These are phyloP conservation scores for Platycnemis pennipes DNA, from an alignment of 2,888 invertebrate genomes.

Conservation along the genomic window DNA sequence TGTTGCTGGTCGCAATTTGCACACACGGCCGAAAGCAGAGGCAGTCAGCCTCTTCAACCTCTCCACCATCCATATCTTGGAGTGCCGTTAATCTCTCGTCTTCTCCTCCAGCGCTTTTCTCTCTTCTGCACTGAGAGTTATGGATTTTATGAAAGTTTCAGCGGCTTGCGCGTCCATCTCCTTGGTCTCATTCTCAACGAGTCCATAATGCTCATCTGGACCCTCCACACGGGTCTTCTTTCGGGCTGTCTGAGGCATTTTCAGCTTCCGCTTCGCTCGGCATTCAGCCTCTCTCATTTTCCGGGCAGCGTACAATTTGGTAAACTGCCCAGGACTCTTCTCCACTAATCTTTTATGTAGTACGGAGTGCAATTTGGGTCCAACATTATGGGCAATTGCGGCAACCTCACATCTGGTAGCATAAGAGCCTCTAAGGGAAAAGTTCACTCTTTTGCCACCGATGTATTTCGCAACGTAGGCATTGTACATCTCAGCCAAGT, in stretches of 20 bases:
- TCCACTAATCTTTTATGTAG: neutral
- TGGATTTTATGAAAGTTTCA: neutral
- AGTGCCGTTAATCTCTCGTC: neutral
- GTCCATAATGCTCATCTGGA: neutral
- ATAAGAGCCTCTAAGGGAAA: conserved; percentile 66
- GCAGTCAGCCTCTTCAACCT: neutral
- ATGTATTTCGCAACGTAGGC: conserved; percentile 64
- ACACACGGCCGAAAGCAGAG: neutral
- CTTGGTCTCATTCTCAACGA: neutral
- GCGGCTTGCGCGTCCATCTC: neutral
- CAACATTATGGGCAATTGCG: neutral
- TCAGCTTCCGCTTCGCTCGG: neutral
- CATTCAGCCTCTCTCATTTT: neutral
- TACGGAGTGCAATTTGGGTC: neutral
- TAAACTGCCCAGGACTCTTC: neutral
- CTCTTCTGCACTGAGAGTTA: neutral
- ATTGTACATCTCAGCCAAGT: conserved; percentile 64
- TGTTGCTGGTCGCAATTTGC: neutral
- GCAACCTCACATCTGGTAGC: neutral
- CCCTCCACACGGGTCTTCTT: neutral
- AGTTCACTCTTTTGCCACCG: conserved; percentile 69
- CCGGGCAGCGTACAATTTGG: neutral
- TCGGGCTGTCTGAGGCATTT: neutral
- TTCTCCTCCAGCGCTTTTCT: neutral
- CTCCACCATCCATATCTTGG: neutral